A percentile compares a stretch with the other conserved stretches of the same genome.
phyloP scores from a whole-genome alignment of 53 echinoderm and acorn worm genomes.

The Astropecten irregularis region DNA sequence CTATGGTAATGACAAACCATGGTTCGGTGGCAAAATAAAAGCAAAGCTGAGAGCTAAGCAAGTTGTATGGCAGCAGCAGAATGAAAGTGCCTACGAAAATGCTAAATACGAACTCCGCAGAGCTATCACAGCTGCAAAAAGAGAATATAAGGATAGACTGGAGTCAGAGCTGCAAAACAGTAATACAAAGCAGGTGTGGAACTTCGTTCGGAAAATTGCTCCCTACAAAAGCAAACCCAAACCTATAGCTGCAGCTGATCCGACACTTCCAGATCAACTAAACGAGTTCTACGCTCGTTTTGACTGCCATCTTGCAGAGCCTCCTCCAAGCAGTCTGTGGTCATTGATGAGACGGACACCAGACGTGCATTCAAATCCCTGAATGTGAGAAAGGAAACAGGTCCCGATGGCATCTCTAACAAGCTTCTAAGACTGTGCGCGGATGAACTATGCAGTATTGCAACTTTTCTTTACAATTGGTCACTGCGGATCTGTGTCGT shows the following conservation, averaged over 20 bases:
- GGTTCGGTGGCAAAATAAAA: background rate
- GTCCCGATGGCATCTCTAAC: too few relatives aligned
- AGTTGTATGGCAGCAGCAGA: background rate
- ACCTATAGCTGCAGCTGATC: background rate
- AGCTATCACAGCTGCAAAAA: background rate
- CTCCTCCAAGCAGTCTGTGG: too few relatives aligned
- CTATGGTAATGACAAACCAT: background rate
- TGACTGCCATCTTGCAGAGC: too few relatives aligned
- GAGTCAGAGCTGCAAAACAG: background rate
- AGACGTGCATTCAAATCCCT: too few relatives aligned
- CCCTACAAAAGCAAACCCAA: background rate
- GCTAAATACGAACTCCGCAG: background rate
- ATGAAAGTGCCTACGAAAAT: background rate
- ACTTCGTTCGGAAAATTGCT: background rate
- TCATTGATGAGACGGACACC: too few relatives aligned
- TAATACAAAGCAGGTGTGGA: background rate
- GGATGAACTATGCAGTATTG: too few relatives aligned
- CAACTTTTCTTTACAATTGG: too few relatives aligned
- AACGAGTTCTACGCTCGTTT: too few relatives aligned
- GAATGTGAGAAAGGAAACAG: too few relatives aligned
- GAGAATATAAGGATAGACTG: background rate
- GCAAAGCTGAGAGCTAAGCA: background rate
- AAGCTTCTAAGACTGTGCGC: too few relatives aligned
- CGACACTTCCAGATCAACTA: background rate
- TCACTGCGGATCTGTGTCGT: too few relatives aligned